These are phyloP conservation scores for Drosophila sulfurigaster DNA, from an alignment of 1,140 invertebrate species.

Conservation along the genomic window DNA sequence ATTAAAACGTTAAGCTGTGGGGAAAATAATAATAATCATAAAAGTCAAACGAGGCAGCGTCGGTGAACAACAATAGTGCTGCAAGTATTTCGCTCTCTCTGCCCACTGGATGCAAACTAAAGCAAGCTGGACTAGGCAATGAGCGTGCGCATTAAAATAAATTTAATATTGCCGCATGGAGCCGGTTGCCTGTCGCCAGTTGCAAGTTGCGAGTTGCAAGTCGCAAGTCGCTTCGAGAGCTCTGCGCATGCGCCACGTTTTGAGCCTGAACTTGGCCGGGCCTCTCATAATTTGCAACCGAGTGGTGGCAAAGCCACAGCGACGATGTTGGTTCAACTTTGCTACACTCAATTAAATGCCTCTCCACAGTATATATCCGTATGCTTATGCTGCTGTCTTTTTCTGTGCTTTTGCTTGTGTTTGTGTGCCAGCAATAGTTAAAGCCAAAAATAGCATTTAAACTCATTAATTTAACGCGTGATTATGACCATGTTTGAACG, in stretches of 20 bases:
- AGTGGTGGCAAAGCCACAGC: conserved; percentile 23
- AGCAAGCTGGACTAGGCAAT: conserved; percentile 22
- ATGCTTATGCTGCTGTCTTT: conserved; percentile 8
- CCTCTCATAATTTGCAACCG: conserved; percentile 75
- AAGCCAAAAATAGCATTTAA: conserved; percentile 84
- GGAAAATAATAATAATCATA: conserved; percentile 44
- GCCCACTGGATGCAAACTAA: conserved; percentile 45
- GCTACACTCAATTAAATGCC: conserved; percentile 73
- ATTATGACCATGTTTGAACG: conserved; percentile 83
- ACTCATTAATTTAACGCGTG: conserved; percentile 84
- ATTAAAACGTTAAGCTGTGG: conserved; percentile 33
- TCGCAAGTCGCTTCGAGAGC: neutral
- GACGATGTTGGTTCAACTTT: conserved; percentile 63
- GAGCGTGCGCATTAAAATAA: conserved; percentile 74
- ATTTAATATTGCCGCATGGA: conserved; percentile 73
- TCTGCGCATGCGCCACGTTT: conserved; percentile 48
- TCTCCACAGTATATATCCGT: conserved; percentile 13
- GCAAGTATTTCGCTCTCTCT: neutral
- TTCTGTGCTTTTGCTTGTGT: conserved; percentile 12
- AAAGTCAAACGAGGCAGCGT: conserved; percentile 20
- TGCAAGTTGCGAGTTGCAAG: conserved; percentile 7
- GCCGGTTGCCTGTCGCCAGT: conserved; percentile 49
- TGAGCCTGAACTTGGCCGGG: conserved; percentile 76
- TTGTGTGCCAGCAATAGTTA: conserved; percentile 77
- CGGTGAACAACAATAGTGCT: conserved; percentile 32